Evolutionary conservation across 2,888 invertebrate genomes (phyloP).

Genomic region (Leptopilina myrica): DNA sequence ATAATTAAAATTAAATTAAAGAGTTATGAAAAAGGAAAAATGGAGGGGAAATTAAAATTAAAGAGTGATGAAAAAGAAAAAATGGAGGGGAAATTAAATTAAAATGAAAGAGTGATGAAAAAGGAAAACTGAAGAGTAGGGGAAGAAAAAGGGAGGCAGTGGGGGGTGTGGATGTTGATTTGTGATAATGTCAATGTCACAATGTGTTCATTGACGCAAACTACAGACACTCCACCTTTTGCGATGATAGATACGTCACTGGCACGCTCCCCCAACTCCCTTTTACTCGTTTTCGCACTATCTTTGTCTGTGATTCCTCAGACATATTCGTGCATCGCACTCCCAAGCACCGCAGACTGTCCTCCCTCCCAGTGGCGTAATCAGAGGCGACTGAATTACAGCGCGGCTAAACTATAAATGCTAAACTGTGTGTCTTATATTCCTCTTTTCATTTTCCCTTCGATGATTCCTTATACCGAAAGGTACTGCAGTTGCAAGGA

Average conservation of each 20-base stretch:
- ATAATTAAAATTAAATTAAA: no score
- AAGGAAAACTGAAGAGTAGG: neutral
- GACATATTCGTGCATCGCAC: constrained; percentile 30
- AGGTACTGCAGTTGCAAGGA: neutral
- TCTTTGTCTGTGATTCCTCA: constrained; percentile 28
- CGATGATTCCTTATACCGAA: constrained; percentile 21
- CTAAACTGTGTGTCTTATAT: neutral
- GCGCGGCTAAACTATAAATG: constrained; percentile 11
- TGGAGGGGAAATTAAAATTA: no score
- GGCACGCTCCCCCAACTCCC: constrained; percentile 55
- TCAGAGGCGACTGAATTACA: constrained; percentile 22
- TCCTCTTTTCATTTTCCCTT: neutral
- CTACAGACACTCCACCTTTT: constrained; percentile 42
- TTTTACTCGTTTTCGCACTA: constrained; percentile 42
- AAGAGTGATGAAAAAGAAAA: neutral
- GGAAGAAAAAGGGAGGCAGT: neutral
- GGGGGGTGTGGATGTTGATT: constrained; percentile 44
- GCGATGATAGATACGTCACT: constrained; percentile 53
- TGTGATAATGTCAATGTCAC: constrained; percentile 52
- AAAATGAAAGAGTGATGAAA: neutral
- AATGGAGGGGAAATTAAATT: no score
- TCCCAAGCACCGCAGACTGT: constrained; percentile 67
- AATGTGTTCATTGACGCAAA: constrained; percentile 47
- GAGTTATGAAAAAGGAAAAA: no score
- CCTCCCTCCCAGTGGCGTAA: constrained; percentile 41